A percentile compares a stretch with the other conserved stretches of the same genome.
Conservation (phyloP, 1,140 invertebrate species). For the Heliconius eleuchia region DNA sequence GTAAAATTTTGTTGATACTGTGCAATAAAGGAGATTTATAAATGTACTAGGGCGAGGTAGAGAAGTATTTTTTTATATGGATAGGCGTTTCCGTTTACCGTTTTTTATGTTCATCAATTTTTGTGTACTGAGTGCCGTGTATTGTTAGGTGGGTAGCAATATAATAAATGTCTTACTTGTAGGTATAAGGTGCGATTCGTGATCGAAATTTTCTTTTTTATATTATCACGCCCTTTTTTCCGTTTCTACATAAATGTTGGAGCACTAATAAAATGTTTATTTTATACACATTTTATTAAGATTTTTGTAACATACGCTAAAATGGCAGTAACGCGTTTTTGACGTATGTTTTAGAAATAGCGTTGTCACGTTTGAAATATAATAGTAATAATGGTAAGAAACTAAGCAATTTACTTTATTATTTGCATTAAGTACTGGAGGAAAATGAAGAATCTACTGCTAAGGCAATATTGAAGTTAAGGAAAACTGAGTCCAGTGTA, state of each 20-base stretch:
- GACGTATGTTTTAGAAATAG: no score
- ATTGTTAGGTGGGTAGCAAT: background rate
- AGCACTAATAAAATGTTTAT: no score
- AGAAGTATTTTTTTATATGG: conserved; percentile 28
- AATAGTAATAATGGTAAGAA: no score
- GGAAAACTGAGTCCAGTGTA: no score
- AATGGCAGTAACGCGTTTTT: no score
- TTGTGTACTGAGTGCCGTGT: background rate
- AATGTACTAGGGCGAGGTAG: conserved; percentile 29
- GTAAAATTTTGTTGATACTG: conserved; percentile 54
- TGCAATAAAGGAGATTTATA: conserved; percentile 45
- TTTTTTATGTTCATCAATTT: conserved; percentile 21
- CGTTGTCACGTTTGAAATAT: no score
- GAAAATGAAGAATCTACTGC: no score
- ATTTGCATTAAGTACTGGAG: no score
- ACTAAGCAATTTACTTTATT: no score
- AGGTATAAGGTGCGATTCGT: background rate
- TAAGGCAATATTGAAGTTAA: no score
- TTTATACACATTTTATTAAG: no score
- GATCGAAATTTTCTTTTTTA: background rate
- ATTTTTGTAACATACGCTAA: no score
- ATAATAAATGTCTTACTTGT: conserved; percentile 2
- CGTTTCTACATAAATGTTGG: background rate
- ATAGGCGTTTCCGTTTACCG: conserved; percentile 20
- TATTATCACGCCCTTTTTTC: background rate